Evolutionary conservation across 2,888 invertebrate species (phyloP).

Genomic region (Protodeltote pygarga): DNA sequence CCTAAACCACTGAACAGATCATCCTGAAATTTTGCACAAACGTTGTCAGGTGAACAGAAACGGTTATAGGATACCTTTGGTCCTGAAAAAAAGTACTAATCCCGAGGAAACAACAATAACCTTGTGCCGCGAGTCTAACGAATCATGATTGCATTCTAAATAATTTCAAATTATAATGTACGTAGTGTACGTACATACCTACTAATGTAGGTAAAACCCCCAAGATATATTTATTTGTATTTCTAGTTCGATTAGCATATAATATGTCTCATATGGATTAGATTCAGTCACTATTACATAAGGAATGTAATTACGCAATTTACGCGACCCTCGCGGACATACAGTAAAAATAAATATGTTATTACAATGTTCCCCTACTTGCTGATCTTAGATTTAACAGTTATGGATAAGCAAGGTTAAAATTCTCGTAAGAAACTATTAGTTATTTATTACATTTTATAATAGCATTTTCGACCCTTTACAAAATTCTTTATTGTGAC

Average conservation of each 20-base stretch:
- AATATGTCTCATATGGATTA: slow-evolving; percentile 25
- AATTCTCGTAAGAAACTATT: background rate
- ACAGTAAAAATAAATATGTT: slow-evolving; percentile 50
- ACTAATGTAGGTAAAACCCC: background rate
- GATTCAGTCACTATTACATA: slow-evolving; percentile 44
- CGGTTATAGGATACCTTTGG: no score
- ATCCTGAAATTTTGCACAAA: no score
- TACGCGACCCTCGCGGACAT: slow-evolving; percentile 17
- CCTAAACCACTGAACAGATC: no score
- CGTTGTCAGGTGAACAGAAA: no score
- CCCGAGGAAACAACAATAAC: no score
- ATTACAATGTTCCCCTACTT: slow-evolving; percentile 36
- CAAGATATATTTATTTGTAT: slow-evolving; percentile 4
- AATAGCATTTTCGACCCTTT: no score
- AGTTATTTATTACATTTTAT: background rate
- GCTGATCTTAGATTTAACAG: slow-evolving; percentile 17
- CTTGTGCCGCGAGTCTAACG: no score
- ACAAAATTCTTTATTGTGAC: no score
- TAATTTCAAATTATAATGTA: no score
- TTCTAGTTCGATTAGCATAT: slow-evolving; percentile 7
- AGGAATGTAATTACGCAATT: slow-evolving; percentile 53
- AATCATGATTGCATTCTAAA: no score
- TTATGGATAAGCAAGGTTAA: slow-evolving; percentile 11
- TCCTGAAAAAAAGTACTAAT: no score
- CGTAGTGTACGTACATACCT: background rate